Percentiles rank a stretch among this genome's conserved stretches.
phyloP scores from a whole-genome alignment of 2,888 invertebrate genomes.

The Agrotis ipsilon region DNA sequence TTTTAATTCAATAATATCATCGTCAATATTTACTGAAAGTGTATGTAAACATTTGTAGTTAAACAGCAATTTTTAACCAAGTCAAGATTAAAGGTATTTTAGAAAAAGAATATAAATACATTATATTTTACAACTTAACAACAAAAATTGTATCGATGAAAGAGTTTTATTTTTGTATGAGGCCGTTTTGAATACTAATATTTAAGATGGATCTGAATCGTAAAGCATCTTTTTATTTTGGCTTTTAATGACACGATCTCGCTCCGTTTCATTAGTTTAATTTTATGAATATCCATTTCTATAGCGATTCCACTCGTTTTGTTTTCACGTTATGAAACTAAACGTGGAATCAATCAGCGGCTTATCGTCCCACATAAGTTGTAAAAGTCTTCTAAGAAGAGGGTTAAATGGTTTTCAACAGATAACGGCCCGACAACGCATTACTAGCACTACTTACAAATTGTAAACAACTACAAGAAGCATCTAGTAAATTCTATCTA shows the following conservation, averaged over 20 bases:
- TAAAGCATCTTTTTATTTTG: constrained; percentile 52
- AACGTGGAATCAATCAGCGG: constrained; percentile 56
- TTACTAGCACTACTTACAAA: constrained; percentile 47
- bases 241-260: constrained; percentile 33
- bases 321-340: constrained; percentile 53
- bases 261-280: constrained; percentile 26
- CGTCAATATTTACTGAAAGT: constrained; percentile 53
- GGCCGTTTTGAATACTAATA: constrained; percentile 34
- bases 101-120: constrained; percentile 28
- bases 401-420: constrained; percentile 51
- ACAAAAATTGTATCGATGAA: constrained; percentile 57
- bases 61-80: constrained; percentile 31
- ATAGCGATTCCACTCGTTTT: constrained; percentile 38
- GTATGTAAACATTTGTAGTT: constrained; percentile 28
- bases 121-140: constrained; percentile 47
- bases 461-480: constrained; percentile 43
- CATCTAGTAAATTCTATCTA: constrained; percentile 35
- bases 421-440: constrained; percentile 48
- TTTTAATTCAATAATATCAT: constrained; percentile 47
- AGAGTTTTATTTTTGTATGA: constrained; percentile 52
- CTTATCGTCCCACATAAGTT: constrained; percentile 58
- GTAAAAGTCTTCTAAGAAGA: constrained; percentile 56
- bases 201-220: constrained; percentile 39
- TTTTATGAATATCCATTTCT: constrained; percentile 35
- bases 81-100: constrained; percentile 60